Base-by-base conservation (phyloP, 2,797 vertebrate species). In the Cuniculus paca region DNA sequence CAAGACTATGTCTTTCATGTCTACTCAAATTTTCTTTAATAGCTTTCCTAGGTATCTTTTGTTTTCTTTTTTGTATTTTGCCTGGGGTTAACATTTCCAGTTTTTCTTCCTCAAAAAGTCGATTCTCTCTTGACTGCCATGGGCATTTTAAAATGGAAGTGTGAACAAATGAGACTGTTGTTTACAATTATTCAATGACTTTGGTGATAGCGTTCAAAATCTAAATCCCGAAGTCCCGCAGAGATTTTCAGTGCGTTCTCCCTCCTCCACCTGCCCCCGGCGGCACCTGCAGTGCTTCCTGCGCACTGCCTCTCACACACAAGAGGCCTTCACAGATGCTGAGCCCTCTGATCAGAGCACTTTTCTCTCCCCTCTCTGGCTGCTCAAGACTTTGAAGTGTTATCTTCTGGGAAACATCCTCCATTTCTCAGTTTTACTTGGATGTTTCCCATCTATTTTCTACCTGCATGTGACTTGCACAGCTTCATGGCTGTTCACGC, bases 61-160 rank as follows among this genome's bases (percentile, higher is more conserved):
- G 26, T 48, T 48, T 75, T 28, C 70, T 45, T 45, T 31, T 26
- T 58, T 5, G 12, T 72, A 36, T 60, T 91, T 82, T 91, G 0
- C 60, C 52, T 91, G 54, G 52, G 85, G 74, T 80, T 65, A 88
- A 74, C 34, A 78, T 16, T 48, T 58, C 14, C 7, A 45, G 5
- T 31, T 72, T 90, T 75, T 90, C 50, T 12, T 89, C 58, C 50
- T 94, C 72, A 79, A n/a, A n/a, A n/a, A 48, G 34, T 52, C 17
- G 36, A 68, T 48, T 79, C 39, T 92, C 68, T 4, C n/a, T 88
- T 70, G 36, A 52, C 85, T 75, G 14, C 28, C 52, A 88, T 5
- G 65, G 56, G 48, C 65, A 88, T 60, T 79, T 88, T 58, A n/a
- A 63, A 93, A 90, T 8, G 22, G 9, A 45, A 93, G 90, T 85